A percentile compares a stretch with the other conserved stretches of the same genome.
Conservation (phyloP, 2,888 invertebrate species). For the Drosophila subquinaria region DNA sequence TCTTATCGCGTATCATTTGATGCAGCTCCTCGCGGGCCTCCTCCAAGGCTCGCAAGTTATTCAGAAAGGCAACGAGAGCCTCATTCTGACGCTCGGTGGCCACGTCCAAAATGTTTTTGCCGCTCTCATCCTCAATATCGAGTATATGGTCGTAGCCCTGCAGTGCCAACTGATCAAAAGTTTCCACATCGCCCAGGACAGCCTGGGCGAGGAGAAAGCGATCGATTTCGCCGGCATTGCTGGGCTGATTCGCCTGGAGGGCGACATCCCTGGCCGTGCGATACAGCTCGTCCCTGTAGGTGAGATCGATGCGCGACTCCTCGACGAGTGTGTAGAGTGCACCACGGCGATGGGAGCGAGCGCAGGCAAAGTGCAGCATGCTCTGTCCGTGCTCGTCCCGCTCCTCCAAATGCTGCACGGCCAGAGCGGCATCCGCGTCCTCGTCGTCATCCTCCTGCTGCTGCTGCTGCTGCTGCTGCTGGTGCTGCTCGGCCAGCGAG, state of each 20-base stretch:
- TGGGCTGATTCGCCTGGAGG: slow-evolving; percentile 90
- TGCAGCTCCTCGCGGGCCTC: slow-evolving; percentile 92
- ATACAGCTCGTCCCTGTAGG: slow-evolving; percentile 94
- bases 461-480: slow-evolving; percentile 39
- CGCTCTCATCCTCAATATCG: slow-evolving; percentile 91
- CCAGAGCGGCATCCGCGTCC: slow-evolving; percentile 66
- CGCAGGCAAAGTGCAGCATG: slow-evolving; percentile 94
- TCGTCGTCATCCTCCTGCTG: slow-evolving; percentile 51
- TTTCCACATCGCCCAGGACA: slow-evolving; percentile 90
- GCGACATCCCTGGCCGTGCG: slow-evolving; percentile 95
- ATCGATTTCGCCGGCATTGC: slow-evolving; percentile 93
- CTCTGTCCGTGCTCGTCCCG: slow-evolving; percentile 96
- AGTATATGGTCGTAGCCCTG: slow-evolving; percentile 96
- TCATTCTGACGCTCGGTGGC: slow-evolving; percentile 89
- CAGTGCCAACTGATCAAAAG: slow-evolving; percentile 87
- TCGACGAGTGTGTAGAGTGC: slow-evolving; percentile 92
- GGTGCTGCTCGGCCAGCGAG: slow-evolving; percentile 52
- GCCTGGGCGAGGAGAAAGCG: slow-evolving; percentile 92
- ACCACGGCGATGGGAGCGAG: slow-evolving; percentile 92
- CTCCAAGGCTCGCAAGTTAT: slow-evolving; percentile 91
- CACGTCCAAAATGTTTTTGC: slow-evolving; percentile 89
- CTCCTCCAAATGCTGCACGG: slow-evolving; percentile 88
- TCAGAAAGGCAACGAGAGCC: slow-evolving; percentile 90
- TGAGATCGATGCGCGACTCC: slow-evolving; percentile 92
- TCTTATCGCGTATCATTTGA: slow-evolving; percentile 89